Evolutionary conservation across 2,113 vertebrate genomes (phyloP).

Genomic region (Ivindomyrus marchei): DNA sequence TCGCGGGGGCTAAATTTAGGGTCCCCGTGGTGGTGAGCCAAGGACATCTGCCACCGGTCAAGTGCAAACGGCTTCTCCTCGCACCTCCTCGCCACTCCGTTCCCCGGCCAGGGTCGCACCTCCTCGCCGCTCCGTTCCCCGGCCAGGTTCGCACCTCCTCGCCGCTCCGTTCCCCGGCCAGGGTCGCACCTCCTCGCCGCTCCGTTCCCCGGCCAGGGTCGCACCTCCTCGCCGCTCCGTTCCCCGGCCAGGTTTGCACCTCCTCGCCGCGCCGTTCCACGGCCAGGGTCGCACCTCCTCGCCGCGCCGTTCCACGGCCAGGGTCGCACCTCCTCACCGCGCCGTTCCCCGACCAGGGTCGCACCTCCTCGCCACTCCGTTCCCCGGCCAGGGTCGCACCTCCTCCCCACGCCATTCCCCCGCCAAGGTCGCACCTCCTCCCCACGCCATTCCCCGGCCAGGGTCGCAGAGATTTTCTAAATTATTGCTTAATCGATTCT

Average conservation of each 20-base stretch:
- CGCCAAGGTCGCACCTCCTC: not conserved
- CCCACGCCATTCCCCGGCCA: no score
- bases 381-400: no score
- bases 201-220: no score
- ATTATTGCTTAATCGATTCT: not conserved
- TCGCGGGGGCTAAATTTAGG: not conserved
- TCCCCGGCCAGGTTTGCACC: not conserved
- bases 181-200: no score
- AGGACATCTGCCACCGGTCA: slow-evolving; percentile 30
- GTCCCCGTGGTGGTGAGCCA: slow-evolving; percentile 42
- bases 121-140: no score
- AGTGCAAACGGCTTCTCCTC: not conserved
- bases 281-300: no score
- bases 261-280: no score
- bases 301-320: no score
- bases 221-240: not conserved
- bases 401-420: not conserved
- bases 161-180: no score
- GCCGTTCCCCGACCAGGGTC: not conserved
- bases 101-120: no score
- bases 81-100: not conserved
- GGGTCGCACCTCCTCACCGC: not conserved
- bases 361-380: no score
- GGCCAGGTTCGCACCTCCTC: no score
- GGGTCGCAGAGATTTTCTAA: not conserved